Evolutionary conservation across 1,140 invertebrate species (phyloP).

Genomic region (Teleopsis dalmanni): DNA sequence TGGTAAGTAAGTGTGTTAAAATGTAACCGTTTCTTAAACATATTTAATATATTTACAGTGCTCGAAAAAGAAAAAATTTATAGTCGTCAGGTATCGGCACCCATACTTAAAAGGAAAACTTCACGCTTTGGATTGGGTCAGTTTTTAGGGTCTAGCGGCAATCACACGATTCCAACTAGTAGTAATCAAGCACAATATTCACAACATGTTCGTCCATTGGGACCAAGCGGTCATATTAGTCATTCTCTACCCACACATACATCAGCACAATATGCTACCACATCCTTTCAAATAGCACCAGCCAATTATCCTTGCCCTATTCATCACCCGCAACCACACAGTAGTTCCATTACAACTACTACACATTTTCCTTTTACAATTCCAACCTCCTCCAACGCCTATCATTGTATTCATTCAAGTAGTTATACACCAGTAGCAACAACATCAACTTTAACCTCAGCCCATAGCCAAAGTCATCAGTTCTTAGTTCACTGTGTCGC

Average conservation of each 20-base stretch:
- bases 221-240: constrained; percentile 21
- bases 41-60: too few relatives aligned
- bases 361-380: constrained; percentile 17
- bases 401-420: constrained; percentile 7
- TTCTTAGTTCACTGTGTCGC: constrained; percentile 43
- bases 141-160: constrained; percentile 55
- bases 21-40: neutral
- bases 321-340: constrained; percentile 18
- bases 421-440: constrained; percentile 36
- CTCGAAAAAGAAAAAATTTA: constrained; percentile 84
- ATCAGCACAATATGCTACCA: constrained; percentile 6
- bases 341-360: constrained; percentile 18
- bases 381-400: constrained; percentile 16
- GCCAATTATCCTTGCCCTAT: constrained; percentile 32
- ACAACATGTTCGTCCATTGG: constrained; percentile 5
- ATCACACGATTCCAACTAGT: constrained; percentile 31
- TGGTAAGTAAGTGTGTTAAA: too few relatives aligned
- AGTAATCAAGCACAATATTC: constrained; percentile 23
- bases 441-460: constrained; percentile 30
- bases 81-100: constrained; percentile 80
- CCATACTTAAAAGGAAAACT: constrained; percentile 82
- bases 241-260: constrained; percentile 5
- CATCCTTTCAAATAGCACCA: neutral
- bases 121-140: constrained; percentile 85
- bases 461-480: constrained; percentile 42